These are phyloP conservation scores for Dicrostonyx torquatus DNA, from an alignment of 2,797 vertebrate species.

Conservation along the genomic window DNA sequence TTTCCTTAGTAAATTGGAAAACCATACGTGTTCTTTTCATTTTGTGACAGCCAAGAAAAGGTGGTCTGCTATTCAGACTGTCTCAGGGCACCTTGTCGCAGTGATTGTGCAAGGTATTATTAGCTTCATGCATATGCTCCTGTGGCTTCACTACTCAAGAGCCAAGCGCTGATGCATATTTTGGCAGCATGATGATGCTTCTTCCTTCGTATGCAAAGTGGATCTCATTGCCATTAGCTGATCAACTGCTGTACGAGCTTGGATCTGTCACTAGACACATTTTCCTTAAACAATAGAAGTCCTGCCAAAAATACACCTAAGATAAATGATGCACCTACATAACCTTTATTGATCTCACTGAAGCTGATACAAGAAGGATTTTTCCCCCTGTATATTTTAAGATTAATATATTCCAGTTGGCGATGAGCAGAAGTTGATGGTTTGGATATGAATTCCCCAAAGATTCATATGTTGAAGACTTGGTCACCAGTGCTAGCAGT, in stretches of 20 bases:
- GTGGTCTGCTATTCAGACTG: background rate
- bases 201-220: constrained; percentile 39
- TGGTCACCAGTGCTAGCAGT: no score
- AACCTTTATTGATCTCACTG: background rate
- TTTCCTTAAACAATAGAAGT: background rate
- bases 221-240: background rate
- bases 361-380: background rate
- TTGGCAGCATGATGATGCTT: constrained; percentile 34
- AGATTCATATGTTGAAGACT: background rate
- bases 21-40: background rate
- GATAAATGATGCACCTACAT: background rate
- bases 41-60: background rate
- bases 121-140: background rate
- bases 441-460: background rate
- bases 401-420: constrained; percentile 6
- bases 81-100: background rate
- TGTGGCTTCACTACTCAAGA: constrained; percentile 38
- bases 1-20: background rate
- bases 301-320: background rate
- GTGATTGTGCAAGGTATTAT: constrained; percentile 9
- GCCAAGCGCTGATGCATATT: constrained; percentile 6
- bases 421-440: background rate
- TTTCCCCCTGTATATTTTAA: background rate
- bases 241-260: background rate
- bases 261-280: background rate